Conservation (phyloP, 2,888 invertebrate genomes). For the Fragum sueziense region DNA sequence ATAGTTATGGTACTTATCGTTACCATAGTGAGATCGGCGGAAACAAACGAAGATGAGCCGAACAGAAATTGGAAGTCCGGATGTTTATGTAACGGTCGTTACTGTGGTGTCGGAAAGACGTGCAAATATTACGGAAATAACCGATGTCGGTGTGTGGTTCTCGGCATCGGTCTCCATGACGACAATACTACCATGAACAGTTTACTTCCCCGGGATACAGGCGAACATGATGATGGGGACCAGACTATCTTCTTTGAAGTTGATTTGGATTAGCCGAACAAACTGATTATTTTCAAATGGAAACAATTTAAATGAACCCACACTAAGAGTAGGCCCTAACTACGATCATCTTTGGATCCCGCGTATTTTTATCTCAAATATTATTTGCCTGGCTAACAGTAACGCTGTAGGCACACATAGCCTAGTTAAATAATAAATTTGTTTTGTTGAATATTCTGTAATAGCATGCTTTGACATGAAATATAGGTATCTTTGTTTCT, state of each 20-base stretch:
- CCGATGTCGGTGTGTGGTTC: neutral
- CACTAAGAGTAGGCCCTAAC: too few relatives aligned
- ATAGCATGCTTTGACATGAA: too few relatives aligned
- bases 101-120: neutral
- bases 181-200: neutral
- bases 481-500: too few relatives aligned
- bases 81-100: neutral
- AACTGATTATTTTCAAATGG: too few relatives aligned
- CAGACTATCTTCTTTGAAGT: neutral
- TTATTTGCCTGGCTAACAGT: too few relatives aligned
- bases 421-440: too few relatives aligned
- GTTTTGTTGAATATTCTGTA: too few relatives aligned
- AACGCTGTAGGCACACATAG: too few relatives aligned
- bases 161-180: neutral
- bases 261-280: neutral
- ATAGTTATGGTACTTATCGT: neutral
- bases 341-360: too few relatives aligned
- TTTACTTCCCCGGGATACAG: neutral
- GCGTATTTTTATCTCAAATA: too few relatives aligned
- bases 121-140: conserved; percentile 6
- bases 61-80: neutral
- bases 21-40: neutral
- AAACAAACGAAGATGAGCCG: neutral
- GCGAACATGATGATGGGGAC: neutral
- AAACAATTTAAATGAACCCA: too few relatives aligned